These are phyloP conservation scores for Gyps fulvus DNA, from an alignment of 2,113 vertebrate genomes.

Conservation along the genomic window DNA sequence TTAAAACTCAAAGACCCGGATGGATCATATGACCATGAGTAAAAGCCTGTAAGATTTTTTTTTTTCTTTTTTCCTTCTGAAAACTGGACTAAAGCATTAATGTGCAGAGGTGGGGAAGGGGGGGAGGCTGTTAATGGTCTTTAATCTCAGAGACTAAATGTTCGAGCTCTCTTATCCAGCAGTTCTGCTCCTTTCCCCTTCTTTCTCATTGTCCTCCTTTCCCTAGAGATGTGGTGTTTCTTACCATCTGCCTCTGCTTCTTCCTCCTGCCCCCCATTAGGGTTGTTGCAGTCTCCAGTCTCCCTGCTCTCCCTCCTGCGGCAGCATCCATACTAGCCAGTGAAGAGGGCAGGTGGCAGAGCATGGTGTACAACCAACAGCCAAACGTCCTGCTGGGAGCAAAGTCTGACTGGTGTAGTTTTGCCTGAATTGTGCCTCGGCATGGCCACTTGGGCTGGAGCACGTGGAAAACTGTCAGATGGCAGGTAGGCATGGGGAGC, in stretches of 20 bases:
- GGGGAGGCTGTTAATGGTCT: neutral
- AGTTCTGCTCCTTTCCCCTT: neutral
- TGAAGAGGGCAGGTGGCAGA: neutral
- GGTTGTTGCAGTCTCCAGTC: neutral
- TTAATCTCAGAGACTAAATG: neutral
- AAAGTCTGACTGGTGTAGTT: neutral
- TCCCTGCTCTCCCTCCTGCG: neutral
- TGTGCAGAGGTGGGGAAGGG: neutral
- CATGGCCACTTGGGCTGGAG: neutral
- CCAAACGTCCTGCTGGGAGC: neutral
- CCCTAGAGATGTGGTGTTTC: neutral
- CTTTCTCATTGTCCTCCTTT: neutral
- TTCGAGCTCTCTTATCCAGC: neutral
- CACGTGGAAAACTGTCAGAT: rapidly evolving
- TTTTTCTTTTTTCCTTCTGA: neutral
- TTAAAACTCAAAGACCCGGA: neutral
- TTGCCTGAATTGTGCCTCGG: neutral
- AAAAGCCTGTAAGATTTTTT: neutral
- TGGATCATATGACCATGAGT: neutral
- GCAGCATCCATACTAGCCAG: neutral
- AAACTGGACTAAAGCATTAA: neutral
- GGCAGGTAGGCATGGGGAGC: rapidly evolving
- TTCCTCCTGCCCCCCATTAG: no score
- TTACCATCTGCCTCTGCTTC: neutral
- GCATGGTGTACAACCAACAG: neutral